Base-by-base conservation (phyloP, 2,113 vertebrate species). In the Cavia porcellus region DNA sequence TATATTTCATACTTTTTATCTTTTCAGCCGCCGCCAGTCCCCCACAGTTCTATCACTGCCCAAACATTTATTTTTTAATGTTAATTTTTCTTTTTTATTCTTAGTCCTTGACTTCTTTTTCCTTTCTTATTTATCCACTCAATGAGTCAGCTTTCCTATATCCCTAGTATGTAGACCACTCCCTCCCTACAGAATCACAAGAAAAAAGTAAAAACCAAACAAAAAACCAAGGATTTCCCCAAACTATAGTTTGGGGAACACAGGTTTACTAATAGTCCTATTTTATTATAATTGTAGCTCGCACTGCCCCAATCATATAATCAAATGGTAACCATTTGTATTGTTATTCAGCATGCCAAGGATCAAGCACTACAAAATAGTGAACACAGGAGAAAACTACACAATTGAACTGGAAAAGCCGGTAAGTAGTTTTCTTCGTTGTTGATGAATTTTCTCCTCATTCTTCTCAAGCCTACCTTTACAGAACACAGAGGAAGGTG, bases 311-410 rank as follows among this genome's bases (percentile, higher is more conserved):
- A 86, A 62, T 24, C n/a, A 17, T 80, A 28, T 42, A 79, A 82
- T 80, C 61, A 91, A 92, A 94, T 75, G 32, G 24, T 55, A 94
- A 96, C 38, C 1, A 11, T 77, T 92, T 90, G 19, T n/a, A 97
- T 92, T 80, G 66, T 99, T 99, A 32, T 50, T 96, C 97, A 99
- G 99, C 42, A 95, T 97, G 64, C 97, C 97, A 5, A 52, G 93
- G 92, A 95, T 98, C 92, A 99, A 98, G 97, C 99, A 99, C 97
- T 99, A 98, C 98, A 99, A 97, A 98, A 97, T 99, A 96, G 96
- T 96, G 12, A 94, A 89, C 35, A 72, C 90, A 64, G 98, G 97
- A n/a, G 14, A 85, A 14, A 98, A 98, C 84, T 99, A 99, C 59
- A 52, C 98, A 85, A 99, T 99, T 5, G 98, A 99, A 87, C 90